Evolutionary conservation across 2,888 invertebrate species (phyloP).

Genomic region (Argyresthia albistria): DNA sequence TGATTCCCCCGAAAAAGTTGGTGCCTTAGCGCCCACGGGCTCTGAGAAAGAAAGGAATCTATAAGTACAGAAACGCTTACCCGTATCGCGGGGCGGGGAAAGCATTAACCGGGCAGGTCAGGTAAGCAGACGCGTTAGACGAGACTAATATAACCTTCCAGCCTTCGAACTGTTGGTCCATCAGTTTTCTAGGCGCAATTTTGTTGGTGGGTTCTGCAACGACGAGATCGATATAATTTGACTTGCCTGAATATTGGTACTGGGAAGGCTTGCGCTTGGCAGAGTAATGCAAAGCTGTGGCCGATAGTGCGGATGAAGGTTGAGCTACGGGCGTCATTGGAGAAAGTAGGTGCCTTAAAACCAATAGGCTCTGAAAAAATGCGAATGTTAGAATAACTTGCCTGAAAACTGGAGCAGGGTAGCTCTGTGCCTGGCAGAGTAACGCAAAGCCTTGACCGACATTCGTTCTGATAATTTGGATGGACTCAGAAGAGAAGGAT

Average conservation of each 20-base stretch:
- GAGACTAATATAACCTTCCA: conserved; percentile 74
- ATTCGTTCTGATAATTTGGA: conserved; percentile 70
- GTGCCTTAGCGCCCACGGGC: conserved; percentile 24
- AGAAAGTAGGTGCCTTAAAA: conserved; percentile 48
- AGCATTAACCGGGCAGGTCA: conserved; percentile 74
- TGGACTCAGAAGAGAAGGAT: conserved; percentile 73
- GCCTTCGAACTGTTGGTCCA: conserved; percentile 73
- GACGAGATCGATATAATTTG: conserved; percentile 17
- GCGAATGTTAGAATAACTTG: conserved; percentile 55
- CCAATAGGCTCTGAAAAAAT: conserved; percentile 12
- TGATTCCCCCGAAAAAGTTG: conserved; percentile 50
- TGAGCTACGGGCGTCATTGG: conserved; percentile 33
- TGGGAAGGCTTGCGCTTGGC: conserved; percentile 72
- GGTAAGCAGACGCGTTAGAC: conserved; percentile 65
- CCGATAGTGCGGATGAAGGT: conserved; percentile 31
- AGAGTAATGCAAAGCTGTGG: conserved; percentile 47
- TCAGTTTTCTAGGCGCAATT: conserved; percentile 73
- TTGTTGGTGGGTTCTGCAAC: conserved; percentile 73
- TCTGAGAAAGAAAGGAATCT: conserved; percentile 9
- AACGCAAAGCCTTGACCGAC: conserved; percentile 71
- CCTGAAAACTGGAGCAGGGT: conserved; percentile 80
- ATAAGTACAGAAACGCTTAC: conserved; percentile 31
- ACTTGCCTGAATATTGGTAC: conserved; percentile 61
- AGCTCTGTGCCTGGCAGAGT: conserved; percentile 80
- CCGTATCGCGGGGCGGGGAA: conserved; percentile 71